Evolutionary conservation across 2,797 vertebrate species (phyloP).

Genomic region (Dryobates pubescens): DNA sequence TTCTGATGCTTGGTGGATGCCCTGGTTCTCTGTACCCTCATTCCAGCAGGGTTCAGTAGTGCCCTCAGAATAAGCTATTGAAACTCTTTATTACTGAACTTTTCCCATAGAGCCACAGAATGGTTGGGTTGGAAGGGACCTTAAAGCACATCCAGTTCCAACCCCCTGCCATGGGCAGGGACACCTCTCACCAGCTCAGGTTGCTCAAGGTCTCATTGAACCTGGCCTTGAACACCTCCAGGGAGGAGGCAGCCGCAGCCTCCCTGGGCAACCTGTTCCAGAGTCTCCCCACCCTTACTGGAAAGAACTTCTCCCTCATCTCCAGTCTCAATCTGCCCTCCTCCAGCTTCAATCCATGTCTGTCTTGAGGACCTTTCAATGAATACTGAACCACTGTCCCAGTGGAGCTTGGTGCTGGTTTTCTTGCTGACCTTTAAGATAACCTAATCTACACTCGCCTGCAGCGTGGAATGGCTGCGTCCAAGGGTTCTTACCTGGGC

Average conservation of each 20-base stretch:
- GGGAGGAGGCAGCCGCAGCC: no score
- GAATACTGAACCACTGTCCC: neutral
- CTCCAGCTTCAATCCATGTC: neutral
- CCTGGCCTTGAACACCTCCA: no score
- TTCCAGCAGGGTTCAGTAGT: neutral
- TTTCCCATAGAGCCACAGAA: no score
- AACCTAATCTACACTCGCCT: neutral
- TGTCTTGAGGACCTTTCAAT: neutral
- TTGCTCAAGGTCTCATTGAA: no score
- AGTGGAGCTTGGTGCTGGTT: neutral
- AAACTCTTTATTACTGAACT: neutral
- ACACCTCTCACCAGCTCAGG: no score
- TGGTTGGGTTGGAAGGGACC: no score
- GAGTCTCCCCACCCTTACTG: no score
- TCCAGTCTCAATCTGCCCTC: no score
- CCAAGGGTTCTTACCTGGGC: slow-evolving; percentile 84
- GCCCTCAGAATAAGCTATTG: neutral
- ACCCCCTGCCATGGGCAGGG: no score
- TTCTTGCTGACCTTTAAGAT: neutral
- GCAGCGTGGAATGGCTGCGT: neutral
- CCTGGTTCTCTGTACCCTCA: neutral
- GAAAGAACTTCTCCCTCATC: no score
- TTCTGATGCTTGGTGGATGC: neutral
- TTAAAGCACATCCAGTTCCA: no score
- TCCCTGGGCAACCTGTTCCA: no score